Evolutionary conservation across 2,113 vertebrate species (phyloP).

Genomic region (Axis porcinus): DNA sequence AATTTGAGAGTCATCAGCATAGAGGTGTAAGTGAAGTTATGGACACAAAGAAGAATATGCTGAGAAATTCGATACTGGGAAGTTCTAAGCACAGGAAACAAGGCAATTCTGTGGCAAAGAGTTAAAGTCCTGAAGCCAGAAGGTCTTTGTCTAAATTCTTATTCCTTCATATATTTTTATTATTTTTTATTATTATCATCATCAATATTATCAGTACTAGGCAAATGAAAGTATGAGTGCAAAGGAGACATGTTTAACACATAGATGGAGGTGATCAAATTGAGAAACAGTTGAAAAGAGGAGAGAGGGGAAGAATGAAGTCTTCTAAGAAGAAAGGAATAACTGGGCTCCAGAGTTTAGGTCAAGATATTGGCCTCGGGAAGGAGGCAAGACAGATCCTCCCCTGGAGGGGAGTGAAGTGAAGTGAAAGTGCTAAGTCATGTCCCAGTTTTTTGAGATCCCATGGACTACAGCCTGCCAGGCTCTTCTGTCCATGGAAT

Average conservation of each 20-base stretch:
- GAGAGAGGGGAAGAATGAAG: background rate
- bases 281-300: background rate
- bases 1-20: background rate
- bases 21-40: background rate
- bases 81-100: background rate
- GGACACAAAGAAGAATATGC: background rate
- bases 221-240: background rate
- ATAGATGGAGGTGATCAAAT: background rate
- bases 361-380: background rate
- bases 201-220: background rate
- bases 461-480: background rate
- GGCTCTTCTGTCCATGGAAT: background rate
- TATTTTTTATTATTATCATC: background rate
- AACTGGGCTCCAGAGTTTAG: background rate
- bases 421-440: background rate
- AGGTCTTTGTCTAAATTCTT: background rate
- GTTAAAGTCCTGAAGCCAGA: background rate
- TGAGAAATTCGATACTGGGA: background rate
- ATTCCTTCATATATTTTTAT: background rate
- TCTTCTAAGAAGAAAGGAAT: background rate
- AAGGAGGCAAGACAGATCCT: background rate
- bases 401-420: background rate
- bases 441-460: background rate
- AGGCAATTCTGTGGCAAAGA: background rate
- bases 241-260: background rate